phyloP scores from a whole-genome alignment of 2,888 invertebrate genomes.

The Trachelus troglodyta region DNA sequence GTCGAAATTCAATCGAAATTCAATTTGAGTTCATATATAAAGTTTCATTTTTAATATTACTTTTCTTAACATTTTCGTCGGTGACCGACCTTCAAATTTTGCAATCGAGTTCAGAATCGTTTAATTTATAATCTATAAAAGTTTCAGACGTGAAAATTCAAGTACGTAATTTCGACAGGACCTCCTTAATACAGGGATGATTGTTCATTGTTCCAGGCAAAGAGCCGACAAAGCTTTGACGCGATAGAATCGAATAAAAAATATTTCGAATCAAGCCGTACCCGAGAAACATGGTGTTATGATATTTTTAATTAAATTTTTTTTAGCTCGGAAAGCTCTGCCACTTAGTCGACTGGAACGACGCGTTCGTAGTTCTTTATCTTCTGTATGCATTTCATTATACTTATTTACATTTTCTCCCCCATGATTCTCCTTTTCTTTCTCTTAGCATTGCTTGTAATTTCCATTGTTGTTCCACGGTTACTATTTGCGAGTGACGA shows the following conservation, averaged over 20 bases:
- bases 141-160: too few species aligned
- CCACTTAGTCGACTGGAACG: background rate
- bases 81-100: too few species aligned
- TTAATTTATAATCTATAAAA: too few species aligned
- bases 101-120: too few species aligned
- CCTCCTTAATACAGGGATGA: constrained; percentile 43
- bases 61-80: too few species aligned
- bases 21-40: too few species aligned
- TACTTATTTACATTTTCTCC: background rate
- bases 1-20: too few species aligned
- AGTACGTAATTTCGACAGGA: too few species aligned
- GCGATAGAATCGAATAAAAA: constrained; percentile 27
- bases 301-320: background rate
- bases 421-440: background rate
- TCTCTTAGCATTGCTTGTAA: background rate
- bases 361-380: background rate
- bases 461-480: background rate
- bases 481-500: background rate
- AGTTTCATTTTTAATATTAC: too few species aligned
- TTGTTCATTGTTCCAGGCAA: constrained; percentile 54
- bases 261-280: background rate
- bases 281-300: background rate
- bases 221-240: constrained; percentile 53
- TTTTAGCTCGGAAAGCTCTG: background rate
- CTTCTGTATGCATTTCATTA: background rate